Base-by-base conservation (phyloP, 2,797 vertebrate species). In the Pachyuromys duprasi region DNA sequence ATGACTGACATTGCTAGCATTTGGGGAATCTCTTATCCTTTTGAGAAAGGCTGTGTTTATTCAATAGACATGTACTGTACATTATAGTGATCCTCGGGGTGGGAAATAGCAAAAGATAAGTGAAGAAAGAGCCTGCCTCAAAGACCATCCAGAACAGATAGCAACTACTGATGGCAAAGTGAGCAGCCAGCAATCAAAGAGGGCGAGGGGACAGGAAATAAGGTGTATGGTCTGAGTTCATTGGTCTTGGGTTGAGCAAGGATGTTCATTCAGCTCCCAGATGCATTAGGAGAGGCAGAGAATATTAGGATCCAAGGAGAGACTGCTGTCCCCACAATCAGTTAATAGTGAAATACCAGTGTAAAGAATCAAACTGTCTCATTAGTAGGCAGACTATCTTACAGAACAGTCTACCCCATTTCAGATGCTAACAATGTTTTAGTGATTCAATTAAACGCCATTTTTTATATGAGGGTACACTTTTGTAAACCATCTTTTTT, bases 211-310 rank as follows among this genome's bases (percentile, higher is more conserved):
- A 24, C 6, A n/a, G 53, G 65, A 22, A 74, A 45, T 8, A 9
- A 0, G 24, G n/a, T 13, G 3, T 39, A 28, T 24, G 33, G 0
- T 4, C 45, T n/a, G 45, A 39, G 5, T 12, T 24, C 57, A 1
- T 0, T 13, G 42, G 45, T 49, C 18, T 63, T 26, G 0, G 6
- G 18, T 57, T 20, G 26, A 83, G 67, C 0, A 4, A 24, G 1
- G 24, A 22, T 60, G 39, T 39, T 80, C 60, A 90, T 33, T 45
- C 28, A 3, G 17, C 36, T 31, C 39, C 55, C 65, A 45, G 17
- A 24, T 15, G 18, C 26, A 5, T 78, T 53, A 70, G 4, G 74
- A 53, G 57, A 83, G 70, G 31, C 55, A 90, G 39, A 86, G 8
- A 89, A 79, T 28, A 57, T 55, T 39, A 63, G 31, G 12, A 15